Conservation (phyloP, 2,888 invertebrate genomes). For the Scaptodrosophila latifasciaeformis region DNA sequence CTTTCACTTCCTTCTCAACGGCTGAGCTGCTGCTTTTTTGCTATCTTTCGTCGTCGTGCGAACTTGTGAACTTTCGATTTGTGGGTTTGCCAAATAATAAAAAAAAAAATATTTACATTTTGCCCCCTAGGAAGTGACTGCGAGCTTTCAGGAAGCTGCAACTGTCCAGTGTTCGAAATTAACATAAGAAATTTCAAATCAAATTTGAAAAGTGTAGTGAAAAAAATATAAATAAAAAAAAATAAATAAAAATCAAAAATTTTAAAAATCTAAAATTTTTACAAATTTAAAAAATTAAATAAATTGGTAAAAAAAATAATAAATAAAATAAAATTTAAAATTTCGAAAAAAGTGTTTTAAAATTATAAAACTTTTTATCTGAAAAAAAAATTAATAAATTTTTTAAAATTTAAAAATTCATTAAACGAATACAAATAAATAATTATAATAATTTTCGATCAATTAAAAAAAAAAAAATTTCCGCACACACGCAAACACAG, state of each 20-base stretch:
- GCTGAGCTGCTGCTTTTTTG: conserved; percentile 40
- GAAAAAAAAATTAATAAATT: conserved; percentile 1
- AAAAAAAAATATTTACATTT: no score
- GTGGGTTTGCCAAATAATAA: no score
- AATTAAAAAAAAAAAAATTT: conserved; percentile 6
- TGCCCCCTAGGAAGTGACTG: background rate
- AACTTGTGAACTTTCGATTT: conserved; percentile 63
- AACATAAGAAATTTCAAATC: conserved; percentile 12
- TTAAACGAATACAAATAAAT: background rate
- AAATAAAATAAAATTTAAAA: conserved; percentile 12
- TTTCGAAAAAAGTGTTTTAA: conserved; percentile 1
- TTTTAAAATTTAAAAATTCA: background rate
- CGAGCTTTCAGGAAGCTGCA: no score
- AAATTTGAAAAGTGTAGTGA: conserved; percentile 1
- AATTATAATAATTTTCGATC: background rate
- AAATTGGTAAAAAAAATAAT: no score
- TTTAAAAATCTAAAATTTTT: no score
- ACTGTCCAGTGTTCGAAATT: background rate
- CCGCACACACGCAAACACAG: conserved; percentile 3
- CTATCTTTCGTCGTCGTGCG: conserved; percentile 46
- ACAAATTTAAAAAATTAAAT: no score
- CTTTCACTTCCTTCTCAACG: background rate
- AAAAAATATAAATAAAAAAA: conserved; percentile 18
- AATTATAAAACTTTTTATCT: conserved; percentile 7
- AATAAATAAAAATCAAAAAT: conserved; percentile 11